Base-by-base conservation (phyloP, 2,797 vertebrate genomes). In the Pseudocheirus occidentalis region DNA sequence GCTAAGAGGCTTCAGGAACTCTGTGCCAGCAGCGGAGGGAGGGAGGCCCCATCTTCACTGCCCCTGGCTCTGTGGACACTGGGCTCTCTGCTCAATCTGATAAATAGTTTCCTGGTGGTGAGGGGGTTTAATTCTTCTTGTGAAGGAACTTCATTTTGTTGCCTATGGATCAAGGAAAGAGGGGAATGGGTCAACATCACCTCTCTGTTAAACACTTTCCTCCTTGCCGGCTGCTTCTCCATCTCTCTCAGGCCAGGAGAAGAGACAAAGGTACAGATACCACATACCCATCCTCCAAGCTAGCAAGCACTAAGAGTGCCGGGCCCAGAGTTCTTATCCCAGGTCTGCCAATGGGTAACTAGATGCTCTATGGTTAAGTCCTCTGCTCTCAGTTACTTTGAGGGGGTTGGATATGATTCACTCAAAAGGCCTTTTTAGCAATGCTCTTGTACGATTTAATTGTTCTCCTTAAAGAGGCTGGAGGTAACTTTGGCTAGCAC, bases 141-240 rank as follows among this genome's bases (percentile, higher is more conserved):
- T 99, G 99, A 96, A 99, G 99, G 98, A 99, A 99, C 98, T 99
- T 99, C 99, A 99, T 99, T 99, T 99, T 99, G 98, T 99, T 99
- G 98, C 99, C 99, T 99, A 97, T 55, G 98, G 98, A 94, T 40
- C 96, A 97, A 93, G 7, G 11, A 90, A 90, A 97, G 81, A 94
- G 96, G 18, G 90, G 94, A 94, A 81, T 89, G 62, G 62, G 94
- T 97, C 55, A 81, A 0, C 53, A 90, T n/a, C 16, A 46, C 24
- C 28, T 21, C 27, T 90, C 50, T 93, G 93, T 9, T 66, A 93
- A 90, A 53, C 29, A 55, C 21, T 56, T 24, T 93, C 59, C 92
- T 92, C 55, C 24, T 52, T 46, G 34, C 11, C 73, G 29, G 5
- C 27, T 4, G 0, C 29, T 54, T n/a, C 90, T 54, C 56, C 92